phyloP scores from a whole-genome alignment of 2,888 invertebrate species.

The Eupelmus urozonus region DNA sequence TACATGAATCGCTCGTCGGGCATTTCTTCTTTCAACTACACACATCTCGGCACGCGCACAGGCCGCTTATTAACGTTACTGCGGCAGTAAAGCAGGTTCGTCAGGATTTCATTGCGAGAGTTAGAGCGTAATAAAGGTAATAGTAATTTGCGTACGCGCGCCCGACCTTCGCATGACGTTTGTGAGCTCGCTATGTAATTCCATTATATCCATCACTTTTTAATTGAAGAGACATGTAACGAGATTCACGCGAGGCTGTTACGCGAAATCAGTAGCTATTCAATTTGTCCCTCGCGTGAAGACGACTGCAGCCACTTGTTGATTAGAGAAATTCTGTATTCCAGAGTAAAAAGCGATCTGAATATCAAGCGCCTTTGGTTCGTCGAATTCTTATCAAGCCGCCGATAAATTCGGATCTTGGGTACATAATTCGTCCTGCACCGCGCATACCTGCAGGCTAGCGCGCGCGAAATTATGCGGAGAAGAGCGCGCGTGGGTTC shows the following conservation, averaged over 20 bases:
- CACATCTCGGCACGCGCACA: neutral
- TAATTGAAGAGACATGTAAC: neutral
- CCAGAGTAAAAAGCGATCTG: neutral
- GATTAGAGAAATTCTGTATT: no score
- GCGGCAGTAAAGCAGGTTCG: constrained; percentile 37
- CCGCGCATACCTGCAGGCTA: constrained; percentile 23
- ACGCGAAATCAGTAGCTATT: no score
- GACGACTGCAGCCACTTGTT: no score
- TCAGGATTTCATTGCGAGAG: constrained; percentile 30
- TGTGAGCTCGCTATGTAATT: neutral
- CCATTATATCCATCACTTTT: neutral
- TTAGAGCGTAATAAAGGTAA: constrained; percentile 15
- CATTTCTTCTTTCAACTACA: constrained; percentile 20
- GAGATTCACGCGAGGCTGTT: no score
- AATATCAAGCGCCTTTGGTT: neutral
- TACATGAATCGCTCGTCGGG: constrained; percentile 18
- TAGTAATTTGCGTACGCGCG: neutral
- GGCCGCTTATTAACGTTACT: constrained; percentile 15
- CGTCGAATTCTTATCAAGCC: neutral
- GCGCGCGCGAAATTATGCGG: constrained; percentile 40
- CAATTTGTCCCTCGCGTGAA: no score
- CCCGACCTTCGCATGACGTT: neutral
- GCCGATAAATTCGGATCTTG: constrained; percentile 24
- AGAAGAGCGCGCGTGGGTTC: constrained; percentile 38
- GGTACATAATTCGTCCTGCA: constrained; percentile 21